Base-by-base conservation (phyloP, 2,113 vertebrate genomes). In the Dunckerocampus dactyliophorus region DNA sequence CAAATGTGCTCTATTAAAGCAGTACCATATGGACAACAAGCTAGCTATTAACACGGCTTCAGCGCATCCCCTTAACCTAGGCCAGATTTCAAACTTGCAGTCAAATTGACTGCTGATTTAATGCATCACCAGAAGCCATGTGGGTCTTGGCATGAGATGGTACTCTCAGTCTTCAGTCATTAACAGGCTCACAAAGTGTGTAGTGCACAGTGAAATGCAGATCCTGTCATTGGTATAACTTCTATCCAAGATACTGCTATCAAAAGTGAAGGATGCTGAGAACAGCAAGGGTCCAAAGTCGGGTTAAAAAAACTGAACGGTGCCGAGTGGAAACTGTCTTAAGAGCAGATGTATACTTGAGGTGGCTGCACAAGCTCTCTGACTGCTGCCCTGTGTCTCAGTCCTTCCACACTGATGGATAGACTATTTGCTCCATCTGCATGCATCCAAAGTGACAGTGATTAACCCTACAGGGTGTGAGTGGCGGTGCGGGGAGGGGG, bases 11-110 rank as follows among this genome's bases (percentile, higher is more conserved):
- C 92, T 87, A 93, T 93, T 95, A 95, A 94, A 95, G 92, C 89
- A 93, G 90, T 92, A 95, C 92, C 94, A 95, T 95, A 94, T 96
- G 94, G 94, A 94, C 94, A 93, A 93, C 88, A 93, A 93, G 89
- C 91, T 92, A 88, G 88, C 90, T 94, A 95, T 97, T 95, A 95
- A 93, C 93, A 93, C 88, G 85, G 92, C 88, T 91, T 94, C 92
- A 92, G 90, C 87, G 89, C 79, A 77, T 90, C 87, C 90, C 90
- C 91, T 88, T 93, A 93, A 92, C 90, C 90, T 87, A 91, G 91
- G 87, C 82, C 92, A 93, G 90, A 92, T 92, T 94, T 93, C 79
- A 88, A 92, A 93, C 91, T 94, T 91, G 88, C 82, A 92, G 89
- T 92, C 89, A 93, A 92, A 92, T 90, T 92, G 88, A 92, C 92